Base-by-base conservation (phyloP, 2,888 invertebrate species). In the Ophioninae sp. region DNA sequence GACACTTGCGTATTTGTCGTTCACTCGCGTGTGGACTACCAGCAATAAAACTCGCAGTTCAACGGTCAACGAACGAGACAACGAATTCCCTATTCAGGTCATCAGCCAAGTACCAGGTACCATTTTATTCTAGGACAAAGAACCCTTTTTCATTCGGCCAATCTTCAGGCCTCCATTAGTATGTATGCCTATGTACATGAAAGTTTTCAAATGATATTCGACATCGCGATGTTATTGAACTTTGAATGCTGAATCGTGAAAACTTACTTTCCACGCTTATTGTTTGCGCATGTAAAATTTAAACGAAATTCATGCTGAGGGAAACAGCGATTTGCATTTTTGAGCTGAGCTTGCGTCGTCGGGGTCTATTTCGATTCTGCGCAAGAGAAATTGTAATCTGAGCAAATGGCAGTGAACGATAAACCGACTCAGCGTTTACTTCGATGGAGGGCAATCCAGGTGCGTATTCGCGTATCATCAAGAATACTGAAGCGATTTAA, bases 381-480 rank as follows among this genome's bases (percentile, higher is more conserved):
- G 69, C 64, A 44, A 44, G 41, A 30, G 20, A 2, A 69, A 56
- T 41, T 75, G 57, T 13, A 21, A 23, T 41, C 20, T 6, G 37
- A 10, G 6, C 17, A 17, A 20, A n/a, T 30, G 20, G 23, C 64
- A 81, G 81, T 81, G 7, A 64, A 41, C 2, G 57, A 57, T 30
- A 76, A 81, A 70, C 64, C 65, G 20, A 10, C 30, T 5, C 23
- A 30, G 56, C 21, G 30, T 30, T 13, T 65, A 23, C 59, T 64
- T 65, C 77, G 64, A 83, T 83, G 79, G 74, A 72, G 56, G 41
- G 56, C 59, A 72, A 72, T 64, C 5, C 21, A 59, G 83, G 77
- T 77, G 44, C 39, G 74, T 69, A 8, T 13, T 13, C 37, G 56
- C 21, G 6, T 50, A 68, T 67, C 13, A 59, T 8, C 20, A 21